Conservation (phyloP, 2,797 vertebrate species). For the Phalanger gymnotis region DNA sequence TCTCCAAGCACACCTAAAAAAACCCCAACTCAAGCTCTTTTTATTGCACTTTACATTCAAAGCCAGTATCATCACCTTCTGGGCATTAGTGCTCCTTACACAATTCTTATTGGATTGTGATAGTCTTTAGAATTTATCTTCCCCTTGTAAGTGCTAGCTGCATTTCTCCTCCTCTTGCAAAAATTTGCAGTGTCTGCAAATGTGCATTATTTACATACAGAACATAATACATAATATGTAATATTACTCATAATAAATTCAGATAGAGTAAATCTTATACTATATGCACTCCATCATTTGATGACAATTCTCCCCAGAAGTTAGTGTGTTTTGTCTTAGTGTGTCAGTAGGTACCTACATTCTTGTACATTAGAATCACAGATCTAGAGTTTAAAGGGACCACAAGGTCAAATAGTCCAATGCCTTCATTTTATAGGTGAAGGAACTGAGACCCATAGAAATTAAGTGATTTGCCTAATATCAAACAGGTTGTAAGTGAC, state of each 20-base stretch:
- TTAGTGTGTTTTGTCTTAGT: too few relatives aligned
- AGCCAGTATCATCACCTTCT: background rate
- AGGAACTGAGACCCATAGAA: conserved; percentile 20
- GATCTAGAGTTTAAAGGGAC: background rate
- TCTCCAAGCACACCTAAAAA: background rate
- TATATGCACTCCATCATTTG: background rate
- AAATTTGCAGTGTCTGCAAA: background rate
- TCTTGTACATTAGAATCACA: background rate
- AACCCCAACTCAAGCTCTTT: background rate
- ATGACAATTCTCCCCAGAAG: background rate
- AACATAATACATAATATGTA: background rate
- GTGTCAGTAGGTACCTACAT: background rate
- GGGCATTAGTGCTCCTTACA: background rate
- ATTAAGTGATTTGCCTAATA: background rate
- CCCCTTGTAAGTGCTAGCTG: background rate
- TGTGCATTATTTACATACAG: background rate
- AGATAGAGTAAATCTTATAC: background rate
- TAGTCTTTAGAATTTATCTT: background rate
- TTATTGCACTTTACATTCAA: background rate
- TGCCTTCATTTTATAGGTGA: background rate
- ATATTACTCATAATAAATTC: background rate
- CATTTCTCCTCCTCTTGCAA: background rate
- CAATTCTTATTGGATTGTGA: background rate
- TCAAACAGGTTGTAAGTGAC: conserved; percentile 8
- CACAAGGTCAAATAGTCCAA: background rate